phyloP scores from a whole-genome alignment of 2,797 vertebrate species.

The Masticophis lateralis region DNA sequence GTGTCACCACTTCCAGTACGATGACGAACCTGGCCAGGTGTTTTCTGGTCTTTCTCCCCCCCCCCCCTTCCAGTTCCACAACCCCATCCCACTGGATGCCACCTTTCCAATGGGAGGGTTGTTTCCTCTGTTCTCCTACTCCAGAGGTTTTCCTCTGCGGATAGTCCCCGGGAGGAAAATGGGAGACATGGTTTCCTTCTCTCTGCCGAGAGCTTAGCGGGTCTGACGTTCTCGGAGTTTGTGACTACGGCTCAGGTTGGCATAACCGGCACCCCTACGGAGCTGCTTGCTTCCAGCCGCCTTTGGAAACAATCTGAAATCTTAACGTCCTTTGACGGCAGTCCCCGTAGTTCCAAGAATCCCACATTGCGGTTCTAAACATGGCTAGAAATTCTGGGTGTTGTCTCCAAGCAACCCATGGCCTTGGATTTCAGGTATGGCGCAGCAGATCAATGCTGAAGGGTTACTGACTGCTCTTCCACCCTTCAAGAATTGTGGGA shows the following conservation, averaged over 20 bases:
- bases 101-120: constrained; percentile 56
- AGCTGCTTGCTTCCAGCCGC: constrained; percentile 29
- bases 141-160: constrained; percentile 54
- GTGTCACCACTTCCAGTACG: constrained; percentile 34
- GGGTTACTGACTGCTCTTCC: constrained; percentile 59
- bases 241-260: constrained; percentile 62
- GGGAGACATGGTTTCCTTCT: constrained; percentile 63
- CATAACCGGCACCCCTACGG: constrained; percentile 42
- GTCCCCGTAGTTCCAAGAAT: constrained; percentile 69
- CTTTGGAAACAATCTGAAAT: constrained; percentile 56
- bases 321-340: constrained; percentile 42
- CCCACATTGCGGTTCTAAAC: constrained; percentile 64
- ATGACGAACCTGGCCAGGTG: constrained; percentile 55
- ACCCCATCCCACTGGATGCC: constrained; percentile 47
- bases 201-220: constrained; percentile 66
- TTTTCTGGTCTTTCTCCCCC: constrained; percentile 56
- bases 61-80: constrained; percentile 54
- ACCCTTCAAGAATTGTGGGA: constrained; percentile 58
- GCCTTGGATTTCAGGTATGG: constrained; percentile 51
- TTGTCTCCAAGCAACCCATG: constrained; percentile 61
- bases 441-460: constrained; percentile 60
- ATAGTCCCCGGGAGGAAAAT: constrained; percentile 59
- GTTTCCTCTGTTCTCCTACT: constrained; percentile 65
- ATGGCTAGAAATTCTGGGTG: constrained; percentile 57
- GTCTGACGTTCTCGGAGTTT: constrained; percentile 65